Evolutionary conservation across 1,140 invertebrate species (phyloP).

Genomic region (Acyrthosiphon pisum): DNA sequence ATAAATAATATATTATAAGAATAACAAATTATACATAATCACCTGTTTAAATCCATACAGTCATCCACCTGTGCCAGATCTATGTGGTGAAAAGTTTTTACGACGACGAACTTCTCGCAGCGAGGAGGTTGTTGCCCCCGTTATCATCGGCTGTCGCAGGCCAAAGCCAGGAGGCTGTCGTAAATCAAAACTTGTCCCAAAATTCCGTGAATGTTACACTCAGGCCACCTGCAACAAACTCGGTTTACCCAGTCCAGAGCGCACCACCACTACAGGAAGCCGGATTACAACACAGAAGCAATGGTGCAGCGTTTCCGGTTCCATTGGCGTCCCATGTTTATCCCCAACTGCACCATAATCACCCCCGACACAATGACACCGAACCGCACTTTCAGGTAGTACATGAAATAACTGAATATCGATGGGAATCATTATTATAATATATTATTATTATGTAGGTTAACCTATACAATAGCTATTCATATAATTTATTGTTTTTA

Average conservation of each 20-base stretch:
- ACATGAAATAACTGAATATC: not conserved
- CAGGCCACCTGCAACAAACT: not conserved
- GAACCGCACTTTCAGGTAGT: not conserved
- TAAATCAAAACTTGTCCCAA: not conserved
- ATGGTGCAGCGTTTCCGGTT: not conserved
- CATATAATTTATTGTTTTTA: too few relatives aligned
- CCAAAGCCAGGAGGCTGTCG: not conserved
- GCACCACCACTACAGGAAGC: not conserved
- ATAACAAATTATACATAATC: too few relatives aligned
- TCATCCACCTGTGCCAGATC: not conserved
- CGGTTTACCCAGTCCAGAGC: not conserved
- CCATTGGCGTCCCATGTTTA: not conserved
- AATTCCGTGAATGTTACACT: not conserved
- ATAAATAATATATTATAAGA: too few relatives aligned
- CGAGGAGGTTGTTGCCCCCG: fast-evolving
- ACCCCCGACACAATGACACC: not conserved
- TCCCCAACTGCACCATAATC: not conserved
- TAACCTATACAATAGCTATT: too few relatives aligned
- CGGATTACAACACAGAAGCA: not conserved
- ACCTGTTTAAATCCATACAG: not conserved
- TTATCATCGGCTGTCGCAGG: too few relatives aligned
- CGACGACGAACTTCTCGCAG: not conserved
- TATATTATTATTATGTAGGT: too few relatives aligned
- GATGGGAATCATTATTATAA: too few relatives aligned
- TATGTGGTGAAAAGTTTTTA: constrained; percentile 17